Evolutionary conservation across 2,888 invertebrate species (phyloP).

Genomic region (Homarus gammarus): DNA sequence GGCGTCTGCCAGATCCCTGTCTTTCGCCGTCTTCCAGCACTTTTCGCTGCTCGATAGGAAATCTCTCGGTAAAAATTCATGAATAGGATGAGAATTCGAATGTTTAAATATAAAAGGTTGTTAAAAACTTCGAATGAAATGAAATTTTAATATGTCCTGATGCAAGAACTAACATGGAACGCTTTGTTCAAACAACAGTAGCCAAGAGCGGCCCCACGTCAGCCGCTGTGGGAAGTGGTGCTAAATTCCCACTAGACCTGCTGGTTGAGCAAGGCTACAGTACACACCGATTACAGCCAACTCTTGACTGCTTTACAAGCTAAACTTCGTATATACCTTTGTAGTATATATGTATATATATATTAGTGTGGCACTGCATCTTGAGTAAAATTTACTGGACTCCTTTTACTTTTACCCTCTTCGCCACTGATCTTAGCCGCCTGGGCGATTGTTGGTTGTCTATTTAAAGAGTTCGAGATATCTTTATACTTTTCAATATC

Average conservation of each 20-base stretch:
- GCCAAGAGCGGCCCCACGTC: slow-evolving; percentile 11
- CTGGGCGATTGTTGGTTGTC: no score
- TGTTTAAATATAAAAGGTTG: no score
- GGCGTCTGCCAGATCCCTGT: neutral
- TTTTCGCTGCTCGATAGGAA: neutral
- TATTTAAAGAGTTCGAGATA: no score
- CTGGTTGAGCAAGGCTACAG: slow-evolving; percentile 5
- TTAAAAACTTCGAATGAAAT: no score
- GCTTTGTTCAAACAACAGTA: neutral
- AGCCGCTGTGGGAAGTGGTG: neutral
- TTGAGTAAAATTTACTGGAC: no score
- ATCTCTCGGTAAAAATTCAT: neutral
- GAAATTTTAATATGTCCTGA: neutral
- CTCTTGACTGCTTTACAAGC: neutral
- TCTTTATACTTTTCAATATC: no score
- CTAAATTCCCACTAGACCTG: slow-evolving; percentile 39
- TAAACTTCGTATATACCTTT: no score
- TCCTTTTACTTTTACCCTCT: no score
- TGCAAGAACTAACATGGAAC: no score
- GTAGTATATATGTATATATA: no score
- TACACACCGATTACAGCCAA: neutral
- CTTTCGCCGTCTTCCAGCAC: neutral
- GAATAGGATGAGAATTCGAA: neutral
- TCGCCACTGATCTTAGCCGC: no score
- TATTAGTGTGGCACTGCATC: no score